phyloP scores from a whole-genome alignment of 2,888 invertebrate genomes.

The Bembecia ichneumoniformis region DNA sequence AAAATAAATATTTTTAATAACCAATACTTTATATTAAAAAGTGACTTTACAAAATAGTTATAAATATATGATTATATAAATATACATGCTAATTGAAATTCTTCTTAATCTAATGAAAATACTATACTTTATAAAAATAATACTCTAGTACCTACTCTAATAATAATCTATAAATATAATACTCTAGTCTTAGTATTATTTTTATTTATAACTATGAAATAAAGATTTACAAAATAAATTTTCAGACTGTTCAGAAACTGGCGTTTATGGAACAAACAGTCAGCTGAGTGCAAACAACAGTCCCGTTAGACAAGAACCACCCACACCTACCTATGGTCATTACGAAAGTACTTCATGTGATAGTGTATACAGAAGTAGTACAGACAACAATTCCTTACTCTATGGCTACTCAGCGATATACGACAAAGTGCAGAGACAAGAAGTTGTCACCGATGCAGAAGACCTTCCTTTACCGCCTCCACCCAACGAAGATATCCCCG shows the following conservation, averaged over 20 bases:
- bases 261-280: slow-evolving; percentile 25
- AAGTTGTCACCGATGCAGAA: slow-evolving; percentile 38
- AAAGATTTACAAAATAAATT: background rate
- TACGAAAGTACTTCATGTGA: slow-evolving; percentile 48
- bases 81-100: too few relatives aligned
- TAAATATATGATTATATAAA: too few relatives aligned
- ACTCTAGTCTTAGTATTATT: too few relatives aligned
- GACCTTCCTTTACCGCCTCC: slow-evolving; percentile 79
- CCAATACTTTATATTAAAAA: too few relatives aligned
- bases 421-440: slow-evolving; percentile 41
- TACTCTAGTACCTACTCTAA: too few relatives aligned
- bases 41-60: too few relatives aligned
- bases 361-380: slow-evolving; percentile 31
- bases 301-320: slow-evolving; percentile 34
- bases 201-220: too few relatives aligned
- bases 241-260: background rate
- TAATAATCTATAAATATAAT: too few relatives aligned
- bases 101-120: too few relatives aligned
- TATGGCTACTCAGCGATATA: slow-evolving; percentile 66
- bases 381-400: slow-evolving; percentile 43
- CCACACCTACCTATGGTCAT: slow-evolving; percentile 43
- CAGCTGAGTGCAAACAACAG: slow-evolving; percentile 27
- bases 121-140: too few relatives aligned
- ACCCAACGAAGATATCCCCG: slow-evolving; percentile 70
- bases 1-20: too few relatives aligned